phyloP scores from a whole-genome alignment of 2,888 invertebrate genomes.

The Microplitis manilae region DNA sequence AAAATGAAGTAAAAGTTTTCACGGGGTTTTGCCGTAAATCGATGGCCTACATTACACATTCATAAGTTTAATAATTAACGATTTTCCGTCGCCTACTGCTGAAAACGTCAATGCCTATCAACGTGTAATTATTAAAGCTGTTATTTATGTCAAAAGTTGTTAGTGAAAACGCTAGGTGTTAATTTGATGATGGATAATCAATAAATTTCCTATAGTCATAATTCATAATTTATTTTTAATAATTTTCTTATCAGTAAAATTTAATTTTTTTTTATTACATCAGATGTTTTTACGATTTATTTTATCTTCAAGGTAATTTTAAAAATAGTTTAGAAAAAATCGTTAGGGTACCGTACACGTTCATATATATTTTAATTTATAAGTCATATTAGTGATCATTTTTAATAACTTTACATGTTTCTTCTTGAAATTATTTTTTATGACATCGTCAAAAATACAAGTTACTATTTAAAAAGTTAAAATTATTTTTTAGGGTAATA shows the following conservation, averaged over 20 bases:
- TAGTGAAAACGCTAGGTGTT: not conserved
- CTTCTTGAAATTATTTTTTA: too few species aligned
- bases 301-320: too few species aligned
- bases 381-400: too few species aligned
- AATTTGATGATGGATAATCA: not conserved
- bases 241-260: not conserved
- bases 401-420: too few species aligned
- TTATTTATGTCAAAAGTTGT: not conserved
- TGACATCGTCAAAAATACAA: too few species aligned
- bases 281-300: too few species aligned
- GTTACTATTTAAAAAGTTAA: too few species aligned
- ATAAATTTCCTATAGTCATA: not conserved
- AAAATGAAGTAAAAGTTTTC: slow-evolving; percentile 5
- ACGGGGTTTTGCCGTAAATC: slow-evolving; percentile 26
- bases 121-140: not conserved
- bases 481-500: too few species aligned
- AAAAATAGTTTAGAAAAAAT: too few species aligned
- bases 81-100: slow-evolving; percentile 22
- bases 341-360: too few species aligned
- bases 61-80: slow-evolving; percentile 56
- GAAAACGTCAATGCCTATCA: not conserved
- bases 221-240: not conserved
- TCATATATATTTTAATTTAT: too few species aligned
- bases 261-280: not conserved
- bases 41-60: slow-evolving; percentile 36